Evolutionary conservation across 2,113 vertebrate genomes (phyloP).

Genomic region (Hucho hucho): DNA sequence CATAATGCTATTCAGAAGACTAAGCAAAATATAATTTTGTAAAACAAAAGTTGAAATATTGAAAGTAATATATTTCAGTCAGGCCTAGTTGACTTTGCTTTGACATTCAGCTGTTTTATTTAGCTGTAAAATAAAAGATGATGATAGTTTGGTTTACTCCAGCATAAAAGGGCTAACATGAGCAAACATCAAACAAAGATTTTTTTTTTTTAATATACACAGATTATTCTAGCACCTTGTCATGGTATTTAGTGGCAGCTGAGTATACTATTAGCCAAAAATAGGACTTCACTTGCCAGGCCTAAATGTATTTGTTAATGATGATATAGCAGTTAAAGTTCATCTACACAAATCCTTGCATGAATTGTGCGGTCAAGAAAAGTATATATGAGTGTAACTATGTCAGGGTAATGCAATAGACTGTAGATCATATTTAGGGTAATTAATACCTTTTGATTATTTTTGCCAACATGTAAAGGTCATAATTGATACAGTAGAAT

Average conservation of each 20-base stretch:
- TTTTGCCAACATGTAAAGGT: no score
- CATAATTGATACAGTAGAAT: no score
- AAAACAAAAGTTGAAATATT: background rate
- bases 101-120: no score
- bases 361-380: background rate
- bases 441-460: no score
- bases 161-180: no score
- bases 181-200: no score
- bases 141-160: no score
- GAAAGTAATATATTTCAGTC: background rate
- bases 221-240: background rate
- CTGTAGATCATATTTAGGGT: background rate
- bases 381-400: background rate
- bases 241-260: conserved; percentile 25
- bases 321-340: conserved; percentile 14
- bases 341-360: background rate
- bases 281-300: conserved; percentile 34
- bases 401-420: background rate
- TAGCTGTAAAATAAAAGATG: no score
- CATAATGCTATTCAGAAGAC: no score
- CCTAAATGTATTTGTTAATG: conserved; percentile 9
- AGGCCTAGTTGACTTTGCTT: no score
- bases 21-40: no score
- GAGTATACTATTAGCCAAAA: conserved; percentile 36
- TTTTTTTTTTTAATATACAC: background rate